Conservation (phyloP, 1,140 invertebrate genomes). For the Mizuhopecten yessoensis region DNA sequence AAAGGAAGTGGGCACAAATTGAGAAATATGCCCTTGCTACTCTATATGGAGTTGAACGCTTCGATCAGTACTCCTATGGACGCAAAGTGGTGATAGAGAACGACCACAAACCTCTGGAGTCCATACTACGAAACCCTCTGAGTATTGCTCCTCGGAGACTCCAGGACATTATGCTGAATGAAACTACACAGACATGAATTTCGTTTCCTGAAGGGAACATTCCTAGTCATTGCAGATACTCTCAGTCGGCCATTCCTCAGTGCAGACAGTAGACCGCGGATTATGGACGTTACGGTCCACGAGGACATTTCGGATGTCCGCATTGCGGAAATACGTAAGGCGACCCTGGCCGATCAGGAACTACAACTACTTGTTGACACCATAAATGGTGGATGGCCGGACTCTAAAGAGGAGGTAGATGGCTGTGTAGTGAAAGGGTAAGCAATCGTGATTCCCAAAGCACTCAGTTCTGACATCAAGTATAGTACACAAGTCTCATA, state of each 20-base stretch:
- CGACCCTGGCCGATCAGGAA: conserved; percentile 46
- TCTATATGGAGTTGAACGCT: conserved; percentile 79
- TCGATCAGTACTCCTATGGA: conserved; percentile 74
- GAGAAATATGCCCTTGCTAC: conserved; percentile 82
- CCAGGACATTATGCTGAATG: conserved; percentile 63
- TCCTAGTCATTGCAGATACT: conserved; percentile 64
- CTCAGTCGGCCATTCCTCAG: conserved; percentile 59
- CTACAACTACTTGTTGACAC: conserved; percentile 46
- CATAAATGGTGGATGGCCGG: conserved; percentile 62
- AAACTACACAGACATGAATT: conserved; percentile 59
- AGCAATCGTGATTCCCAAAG: conserved; percentile 51
- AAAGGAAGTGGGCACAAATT: conserved; percentile 84
- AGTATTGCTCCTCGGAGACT: conserved; percentile 59
- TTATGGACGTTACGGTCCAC: not conserved
- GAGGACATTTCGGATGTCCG: conserved; percentile 59
- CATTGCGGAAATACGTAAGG: conserved; percentile 52
- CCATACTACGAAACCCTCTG: conserved; percentile 80
- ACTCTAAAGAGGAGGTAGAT: conserved; percentile 43
- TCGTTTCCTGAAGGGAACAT: conserved; percentile 54
- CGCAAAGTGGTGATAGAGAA: conserved; percentile 72
- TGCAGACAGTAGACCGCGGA: not conserved
- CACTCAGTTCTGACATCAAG: conserved; percentile 47
- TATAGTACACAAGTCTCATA: conserved; percentile 48
- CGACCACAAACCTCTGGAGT: conserved; percentile 79
- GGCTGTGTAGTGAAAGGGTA: conserved; percentile 58